These are phyloP conservation scores for Erannis defoliaria DNA, from an alignment of 2,888 invertebrate species.

Conservation along the genomic window DNA sequence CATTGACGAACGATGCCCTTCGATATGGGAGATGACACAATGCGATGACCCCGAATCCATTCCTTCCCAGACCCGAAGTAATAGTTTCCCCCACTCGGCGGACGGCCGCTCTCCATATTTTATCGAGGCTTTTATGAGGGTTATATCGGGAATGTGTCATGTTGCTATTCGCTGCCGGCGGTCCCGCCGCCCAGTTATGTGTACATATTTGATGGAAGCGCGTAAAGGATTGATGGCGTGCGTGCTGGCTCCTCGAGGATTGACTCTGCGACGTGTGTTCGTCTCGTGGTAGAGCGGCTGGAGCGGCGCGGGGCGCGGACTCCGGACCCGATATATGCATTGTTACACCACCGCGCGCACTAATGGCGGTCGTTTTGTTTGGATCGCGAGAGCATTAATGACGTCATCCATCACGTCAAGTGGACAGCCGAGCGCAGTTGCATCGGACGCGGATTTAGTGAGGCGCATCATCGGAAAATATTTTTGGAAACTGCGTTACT, in stretches of 20 bases:
- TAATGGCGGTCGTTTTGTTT: slow-evolving; percentile 66
- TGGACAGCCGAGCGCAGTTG: slow-evolving; percentile 71
- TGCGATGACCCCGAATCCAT: slow-evolving; percentile 79
- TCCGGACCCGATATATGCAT: slow-evolving; percentile 48
- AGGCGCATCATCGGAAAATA: slow-evolving; percentile 40
- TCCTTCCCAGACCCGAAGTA: slow-evolving; percentile 67
- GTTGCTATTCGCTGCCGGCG: slow-evolving; percentile 64
- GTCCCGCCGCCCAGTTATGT: slow-evolving; percentile 58
- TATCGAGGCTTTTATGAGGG: slow-evolving; percentile 77
- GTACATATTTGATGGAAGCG: slow-evolving; percentile 76
- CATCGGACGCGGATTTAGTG: slow-evolving; percentile 62
- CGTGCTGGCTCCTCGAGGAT: slow-evolving; percentile 62
- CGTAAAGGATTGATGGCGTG: slow-evolving; percentile 74
- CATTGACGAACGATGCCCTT: slow-evolving; percentile 72
- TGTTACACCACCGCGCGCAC: slow-evolving; percentile 55
- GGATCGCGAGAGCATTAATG: slow-evolving; percentile 70
- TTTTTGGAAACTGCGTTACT: slow-evolving; percentile 9
- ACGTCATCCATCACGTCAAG: slow-evolving; percentile 77
- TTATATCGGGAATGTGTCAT: slow-evolving; percentile 74
- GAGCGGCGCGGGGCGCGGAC: slow-evolving; percentile 40
- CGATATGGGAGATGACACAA: slow-evolving; percentile 80
- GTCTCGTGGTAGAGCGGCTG: slow-evolving; percentile 45
- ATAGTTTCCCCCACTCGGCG: slow-evolving; percentile 66
- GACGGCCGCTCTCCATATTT: slow-evolving; percentile 75
- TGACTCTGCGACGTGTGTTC: slow-evolving; percentile 67